These are phyloP conservation scores for Pristionchus entomophagus DNA, from an alignment of 2,888 invertebrate species.

Conservation along the genomic window DNA sequence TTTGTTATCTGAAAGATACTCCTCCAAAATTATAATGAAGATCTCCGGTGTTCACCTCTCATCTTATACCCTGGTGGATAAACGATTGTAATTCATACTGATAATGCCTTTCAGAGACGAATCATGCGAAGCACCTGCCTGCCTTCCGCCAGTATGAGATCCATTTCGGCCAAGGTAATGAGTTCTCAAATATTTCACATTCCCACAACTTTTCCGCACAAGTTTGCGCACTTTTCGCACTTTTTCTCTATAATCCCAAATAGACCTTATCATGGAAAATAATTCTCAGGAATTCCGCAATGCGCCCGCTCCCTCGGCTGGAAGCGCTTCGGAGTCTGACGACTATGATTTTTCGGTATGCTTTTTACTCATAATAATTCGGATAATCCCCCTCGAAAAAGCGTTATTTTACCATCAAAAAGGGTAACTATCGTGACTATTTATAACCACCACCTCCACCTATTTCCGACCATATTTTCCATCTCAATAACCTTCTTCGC, in stretches of 20 bases:
- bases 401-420: no score
- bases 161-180: slow-evolving; percentile 20
- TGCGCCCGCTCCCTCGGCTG: slow-evolving; percentile 70
- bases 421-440: no score
- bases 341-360: slow-evolving; percentile 71
- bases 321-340: slow-evolving; percentile 66
- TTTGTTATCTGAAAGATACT: no score
- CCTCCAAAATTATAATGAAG: background rate
- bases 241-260: background rate
- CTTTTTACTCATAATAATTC: no score
- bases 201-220: no score
- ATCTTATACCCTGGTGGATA: no score
- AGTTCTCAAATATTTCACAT: no score
- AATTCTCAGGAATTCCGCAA: slow-evolving; percentile 64
- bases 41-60: no score
- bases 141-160: slow-evolving; percentile 43
- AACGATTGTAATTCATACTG: background rate
- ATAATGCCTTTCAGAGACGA: slow-evolving; percentile 44
- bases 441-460: no score
- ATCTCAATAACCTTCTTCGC: background rate
- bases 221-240: background rate
- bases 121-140: slow-evolving; percentile 43
- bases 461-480: no score
- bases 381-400: background rate
- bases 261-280: background rate